Evolutionary conservation across 2,888 invertebrate species (phyloP).

Genomic region (Dermolepida albohirtum): DNA sequence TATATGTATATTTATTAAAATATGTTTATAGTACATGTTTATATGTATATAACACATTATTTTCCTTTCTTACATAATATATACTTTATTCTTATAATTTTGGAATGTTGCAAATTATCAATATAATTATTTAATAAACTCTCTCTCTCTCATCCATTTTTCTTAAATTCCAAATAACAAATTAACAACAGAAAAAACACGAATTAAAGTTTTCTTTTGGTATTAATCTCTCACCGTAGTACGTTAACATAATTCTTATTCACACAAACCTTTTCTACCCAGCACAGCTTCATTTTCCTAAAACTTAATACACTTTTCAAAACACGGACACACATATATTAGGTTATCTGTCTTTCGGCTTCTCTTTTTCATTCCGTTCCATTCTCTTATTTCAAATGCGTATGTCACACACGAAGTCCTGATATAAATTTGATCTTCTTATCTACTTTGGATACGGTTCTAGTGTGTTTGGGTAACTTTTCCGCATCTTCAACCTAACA

Average conservation of each 20-base stretch:
- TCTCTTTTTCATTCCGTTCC: slow-evolving; percentile 4
- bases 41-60: no score
- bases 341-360: not conserved
- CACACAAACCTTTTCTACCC: not conserved
- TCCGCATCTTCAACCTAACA: no score
- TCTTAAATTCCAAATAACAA: slow-evolving; percentile 1
- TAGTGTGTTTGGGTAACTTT: no score
- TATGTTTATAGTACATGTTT: no score
- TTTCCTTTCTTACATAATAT: no score
- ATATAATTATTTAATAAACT: no score
- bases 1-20: not conserved
- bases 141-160: not conserved
- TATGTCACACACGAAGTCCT: no score
- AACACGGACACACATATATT: slow-evolving; percentile 22
- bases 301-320: not conserved
- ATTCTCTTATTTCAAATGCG: not conserved
- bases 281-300: not conserved
- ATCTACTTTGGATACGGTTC: no score
- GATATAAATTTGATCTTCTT: no score
- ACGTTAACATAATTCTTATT: not conserved
- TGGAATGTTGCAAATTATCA: no score
- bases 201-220: not conserved
- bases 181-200: slow-evolving; percentile 1
- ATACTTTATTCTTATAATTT: no score
- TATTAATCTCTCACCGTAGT: no score